Evolutionary conservation across 2,797 vertebrate species (phyloP), one percentile per base, ranked within the genome.

Genomic region (Poeciliopsis turneri): DNA sequence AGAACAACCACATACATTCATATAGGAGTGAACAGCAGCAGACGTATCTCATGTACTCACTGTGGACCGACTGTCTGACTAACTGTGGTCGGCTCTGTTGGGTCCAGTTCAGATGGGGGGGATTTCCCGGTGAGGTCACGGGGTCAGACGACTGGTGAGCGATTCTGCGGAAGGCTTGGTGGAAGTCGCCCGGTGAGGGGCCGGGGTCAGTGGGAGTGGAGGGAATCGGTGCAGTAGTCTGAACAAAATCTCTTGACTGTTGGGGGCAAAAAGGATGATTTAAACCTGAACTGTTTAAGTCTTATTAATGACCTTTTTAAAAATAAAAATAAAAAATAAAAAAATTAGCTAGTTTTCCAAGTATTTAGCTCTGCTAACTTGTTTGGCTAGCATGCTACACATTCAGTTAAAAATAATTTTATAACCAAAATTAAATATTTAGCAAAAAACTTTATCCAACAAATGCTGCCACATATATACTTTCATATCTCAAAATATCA

Each of bases 1-100:
- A 79, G 84, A 93, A 92, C 92, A 93, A 91, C 86, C 81, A 80
- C 79, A 71, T 61, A 55, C 71, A 90, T 92, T 93, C 87, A 89
- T 78, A 83, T 64, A 74, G 87, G 61, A 13, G 83, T 86, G 55
- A 80, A 61, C 76, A 74, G 51, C 75, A 88, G 80, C 83, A 88
- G 88, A 88, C 88, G 39, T 78, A 86, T 86, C 81, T 86, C 57
- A 74, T 89, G 90, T 88, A 74, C 86, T 78, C 89, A 80, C 75
- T 66, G 77, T 16, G 73, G 33, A 23, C 20, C 18, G 86, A 13
- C 76, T 80, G n/a, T 88, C 90, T 92, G 89, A 92, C 76, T 91
- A 88, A 90, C 78, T 76, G 83, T 8, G 73, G 72, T 73, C 10
- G 76, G 74, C 81, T 81, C 78, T 81, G 25, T 49, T 74, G 20